Evolutionary conservation across 2,888 invertebrate species (phyloP), one percentile per base, ranked within the genome.

Genomic region (Megastigmus dorsalis): DNA sequence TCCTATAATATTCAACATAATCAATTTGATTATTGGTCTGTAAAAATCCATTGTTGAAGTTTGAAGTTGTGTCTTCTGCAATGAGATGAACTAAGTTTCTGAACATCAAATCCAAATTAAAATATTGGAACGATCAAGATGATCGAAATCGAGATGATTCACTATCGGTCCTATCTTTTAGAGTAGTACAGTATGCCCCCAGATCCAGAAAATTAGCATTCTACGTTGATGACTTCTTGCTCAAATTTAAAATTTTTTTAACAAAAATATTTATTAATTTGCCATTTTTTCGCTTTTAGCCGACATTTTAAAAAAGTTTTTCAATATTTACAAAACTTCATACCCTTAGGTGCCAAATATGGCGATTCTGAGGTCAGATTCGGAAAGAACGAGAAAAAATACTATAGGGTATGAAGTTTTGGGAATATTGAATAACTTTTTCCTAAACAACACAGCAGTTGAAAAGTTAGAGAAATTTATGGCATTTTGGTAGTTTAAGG

Each of bases 111-210:
- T 52, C 52, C n/a, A 52, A 52, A 52, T 20, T n/a, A n/a, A n/a
- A n/a, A n/a, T n/a, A n/a, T n/a, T n/a, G n/a, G n/a, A n/a, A n/a
- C n/a, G n/a, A n/a, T n/a, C n/a, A n/a, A n/a, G n/a, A n/a, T n/a
- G n/a, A n/a, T n/a, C n/a, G n/a, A n/a, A n/a, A n/a, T n/a, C n/a
- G n/a, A n/a, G n/a, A n/a, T n/a, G n/a, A 26, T 26, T 52, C 15
- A 52, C 50, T 52, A 52, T 52, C 28, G 26, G n/a, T 52, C 15
- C 28, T 52, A 52, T 26, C 28, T 52, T 52, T 52, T 52, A 52
- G 50, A 23, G 26, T 26, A 52, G 26, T 10, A n/a, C n/a, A 52
- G 26, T 52, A 52, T 52, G 50, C 50, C 28, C 9, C 26, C 23
- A 26, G 10, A 52, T 52, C 15, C 26, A 52, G n/a, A 52, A 26